Evolutionary conservation across 2,113 vertebrate species (phyloP).

Genomic region (Urocynchramus pylzowi): DNA sequence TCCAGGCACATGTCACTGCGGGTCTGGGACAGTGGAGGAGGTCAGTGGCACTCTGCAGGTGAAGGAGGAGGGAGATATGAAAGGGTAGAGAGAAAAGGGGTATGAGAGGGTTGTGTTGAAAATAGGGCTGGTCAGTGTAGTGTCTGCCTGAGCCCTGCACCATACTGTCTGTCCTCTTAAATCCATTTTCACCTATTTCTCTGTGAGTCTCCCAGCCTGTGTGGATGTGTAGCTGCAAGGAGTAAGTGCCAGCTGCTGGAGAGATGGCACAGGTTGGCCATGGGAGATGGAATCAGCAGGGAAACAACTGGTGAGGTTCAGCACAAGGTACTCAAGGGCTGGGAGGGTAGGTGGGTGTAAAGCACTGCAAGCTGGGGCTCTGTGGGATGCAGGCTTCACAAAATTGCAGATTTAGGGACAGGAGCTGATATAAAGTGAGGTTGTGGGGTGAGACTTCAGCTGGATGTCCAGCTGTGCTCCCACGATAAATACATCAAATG

Average conservation of each 20-base stretch:
- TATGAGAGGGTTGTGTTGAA: neutral
- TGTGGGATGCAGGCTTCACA: neutral
- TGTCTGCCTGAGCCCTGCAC: neutral
- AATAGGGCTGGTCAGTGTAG: neutral
- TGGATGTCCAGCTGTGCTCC: neutral
- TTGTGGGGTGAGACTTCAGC: neutral
- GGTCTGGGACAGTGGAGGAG: neutral
- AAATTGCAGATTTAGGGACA: neutral
- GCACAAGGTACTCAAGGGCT: rapidly evolving
- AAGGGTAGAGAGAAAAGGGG: neutral
- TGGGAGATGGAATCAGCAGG: neutral
- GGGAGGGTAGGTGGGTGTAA: too few species aligned
- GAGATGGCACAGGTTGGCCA: neutral
- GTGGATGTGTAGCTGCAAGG: neutral
- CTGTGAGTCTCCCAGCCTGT: rapidly evolving
- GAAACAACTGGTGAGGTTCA: neutral
- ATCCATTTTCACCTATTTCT: neutral
- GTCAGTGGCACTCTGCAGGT: neutral
- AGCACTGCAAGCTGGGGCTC: neutral
- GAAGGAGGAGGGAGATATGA: neutral
- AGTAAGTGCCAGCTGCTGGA: neutral
- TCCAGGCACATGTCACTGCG: rapidly evolving
- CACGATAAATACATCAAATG: neutral
- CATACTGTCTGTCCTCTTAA: neutral
- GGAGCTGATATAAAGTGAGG: neutral